Percentiles rank a stretch among this genome's conserved stretches.
Conservation (phyloP, 2,888 invertebrate genomes). For the Malacosoma neustria region DNA sequence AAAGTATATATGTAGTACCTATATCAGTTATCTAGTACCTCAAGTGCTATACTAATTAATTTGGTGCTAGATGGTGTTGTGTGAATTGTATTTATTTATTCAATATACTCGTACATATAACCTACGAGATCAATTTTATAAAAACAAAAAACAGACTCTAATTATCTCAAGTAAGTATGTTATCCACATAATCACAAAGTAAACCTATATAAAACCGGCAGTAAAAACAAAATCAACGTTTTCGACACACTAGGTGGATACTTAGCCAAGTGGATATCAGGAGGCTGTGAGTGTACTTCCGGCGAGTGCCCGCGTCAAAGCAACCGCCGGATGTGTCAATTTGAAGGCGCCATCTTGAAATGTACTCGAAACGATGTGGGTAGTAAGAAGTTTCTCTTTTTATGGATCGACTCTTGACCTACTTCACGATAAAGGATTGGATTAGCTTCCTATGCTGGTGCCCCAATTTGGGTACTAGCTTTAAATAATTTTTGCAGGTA, state of each 20-base stretch:
- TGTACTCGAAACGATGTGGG: conserved; percentile 8
- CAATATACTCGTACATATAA: no score
- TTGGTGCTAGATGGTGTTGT: no score
- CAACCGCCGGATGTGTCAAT: conserved; percentile 28
- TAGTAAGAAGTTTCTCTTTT: neutral
- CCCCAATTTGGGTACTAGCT: neutral
- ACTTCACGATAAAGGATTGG: neutral
- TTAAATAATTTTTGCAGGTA: no score
- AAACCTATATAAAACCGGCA: no score
- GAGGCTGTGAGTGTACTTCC: conserved; percentile 25
- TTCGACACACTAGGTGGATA: neutral
- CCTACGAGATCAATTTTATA: no score
- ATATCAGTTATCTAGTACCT: no score
- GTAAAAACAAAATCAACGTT: neutral
- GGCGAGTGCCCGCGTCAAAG: conserved; percentile 18
- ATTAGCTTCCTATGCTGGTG: neutral
- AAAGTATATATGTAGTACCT: no score
- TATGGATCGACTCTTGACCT: neutral
- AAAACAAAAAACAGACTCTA: no score
- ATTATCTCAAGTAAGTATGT: no score
- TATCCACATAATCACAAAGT: no score
- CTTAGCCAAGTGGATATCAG: conserved; percentile 14
- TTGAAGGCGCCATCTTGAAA: conserved; percentile 20
- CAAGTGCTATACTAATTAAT: no score
- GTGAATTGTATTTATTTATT: no score